phyloP scores from a whole-genome alignment of 2,113 vertebrate genomes.

The Chrysochloris asiatica region DNA sequence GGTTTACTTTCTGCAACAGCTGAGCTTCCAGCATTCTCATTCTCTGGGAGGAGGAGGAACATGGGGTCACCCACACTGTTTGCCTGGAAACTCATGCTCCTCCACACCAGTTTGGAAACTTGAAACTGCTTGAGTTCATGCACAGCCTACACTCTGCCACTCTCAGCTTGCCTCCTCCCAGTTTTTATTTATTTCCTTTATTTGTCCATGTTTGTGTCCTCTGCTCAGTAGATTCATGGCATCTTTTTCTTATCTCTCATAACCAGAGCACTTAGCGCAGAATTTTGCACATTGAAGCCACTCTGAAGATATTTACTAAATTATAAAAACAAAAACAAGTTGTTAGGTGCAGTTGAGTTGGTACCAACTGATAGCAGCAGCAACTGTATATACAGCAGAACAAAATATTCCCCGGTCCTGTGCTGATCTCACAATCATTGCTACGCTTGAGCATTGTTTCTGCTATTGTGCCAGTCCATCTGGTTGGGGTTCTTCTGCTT shows the following conservation, averaged over 20 bases:
- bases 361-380: too few species aligned
- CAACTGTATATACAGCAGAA: too few species aligned
- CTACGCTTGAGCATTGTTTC: too few species aligned
- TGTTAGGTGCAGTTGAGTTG: too few species aligned
- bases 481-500: too few species aligned
- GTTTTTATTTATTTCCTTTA: neutral
- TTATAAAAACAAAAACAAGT: too few species aligned
- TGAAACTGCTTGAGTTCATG: neutral
- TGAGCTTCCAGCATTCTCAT: slow-evolving; percentile 45
- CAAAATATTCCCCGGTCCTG: too few species aligned
- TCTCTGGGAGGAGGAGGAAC: slow-evolving; percentile 35
- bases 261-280: neutral
- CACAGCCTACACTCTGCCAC: neutral
- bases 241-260: slow-evolving; percentile 21
- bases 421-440: too few species aligned
- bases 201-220: neutral
- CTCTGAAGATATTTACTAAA: neutral
- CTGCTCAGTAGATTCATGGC: neutral
- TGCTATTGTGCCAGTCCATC: too few species aligned
- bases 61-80: slow-evolving; percentile 44
- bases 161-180: neutral
- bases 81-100: slow-evolving; percentile 23
- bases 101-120: slow-evolving; percentile 50
- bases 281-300: slow-evolving; percentile 15
- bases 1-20: slow-evolving; percentile 75